These are phyloP conservation scores for Vollenhovia emeryi DNA, from an alignment of 1,140 invertebrate species.

Conservation along the genomic window DNA sequence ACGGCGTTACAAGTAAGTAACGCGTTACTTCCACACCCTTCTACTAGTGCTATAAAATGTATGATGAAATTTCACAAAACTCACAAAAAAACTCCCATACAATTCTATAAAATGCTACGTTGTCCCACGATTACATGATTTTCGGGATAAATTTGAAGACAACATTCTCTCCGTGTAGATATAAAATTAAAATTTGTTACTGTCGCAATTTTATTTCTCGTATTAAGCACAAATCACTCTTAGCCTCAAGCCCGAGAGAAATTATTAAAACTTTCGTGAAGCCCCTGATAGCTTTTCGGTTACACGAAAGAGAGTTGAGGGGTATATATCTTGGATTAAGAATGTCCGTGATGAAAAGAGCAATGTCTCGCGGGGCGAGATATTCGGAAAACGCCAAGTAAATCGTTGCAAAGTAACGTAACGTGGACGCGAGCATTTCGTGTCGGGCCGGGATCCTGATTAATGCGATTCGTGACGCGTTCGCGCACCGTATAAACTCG, in stretches of 20 bases:
- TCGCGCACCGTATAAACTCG: conserved; percentile 71
- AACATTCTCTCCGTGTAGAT: too few relatives aligned
- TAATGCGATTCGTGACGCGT: conserved; percentile 73
- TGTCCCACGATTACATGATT: too few relatives aligned
- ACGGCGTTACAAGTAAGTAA: too few relatives aligned
- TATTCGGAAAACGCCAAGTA: conserved; percentile 67
- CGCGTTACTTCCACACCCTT: too few relatives aligned
- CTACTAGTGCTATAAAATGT: too few relatives aligned
- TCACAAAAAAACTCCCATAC: too few relatives aligned
- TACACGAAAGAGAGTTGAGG: neutral
- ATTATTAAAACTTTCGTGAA: neutral
- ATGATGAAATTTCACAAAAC: too few relatives aligned
- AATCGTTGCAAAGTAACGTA: conserved; percentile 59
- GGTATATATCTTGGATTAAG: neutral
- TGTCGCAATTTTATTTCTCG: neutral
- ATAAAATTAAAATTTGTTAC: too few relatives aligned
- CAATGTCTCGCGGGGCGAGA: conserved; percentile 6
- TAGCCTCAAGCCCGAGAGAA: neutral
- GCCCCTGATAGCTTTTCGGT: neutral
- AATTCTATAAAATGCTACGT: too few relatives aligned
- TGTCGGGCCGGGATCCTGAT: conserved; percentile 72
- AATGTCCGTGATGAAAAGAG: neutral
- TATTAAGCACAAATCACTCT: neutral
- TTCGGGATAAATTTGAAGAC: too few relatives aligned
- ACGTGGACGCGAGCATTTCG: conserved; percentile 67